These are phyloP conservation scores for Heliothis peltigera DNA, from an alignment of 2,888 invertebrate genomes.

Conservation along the genomic window DNA sequence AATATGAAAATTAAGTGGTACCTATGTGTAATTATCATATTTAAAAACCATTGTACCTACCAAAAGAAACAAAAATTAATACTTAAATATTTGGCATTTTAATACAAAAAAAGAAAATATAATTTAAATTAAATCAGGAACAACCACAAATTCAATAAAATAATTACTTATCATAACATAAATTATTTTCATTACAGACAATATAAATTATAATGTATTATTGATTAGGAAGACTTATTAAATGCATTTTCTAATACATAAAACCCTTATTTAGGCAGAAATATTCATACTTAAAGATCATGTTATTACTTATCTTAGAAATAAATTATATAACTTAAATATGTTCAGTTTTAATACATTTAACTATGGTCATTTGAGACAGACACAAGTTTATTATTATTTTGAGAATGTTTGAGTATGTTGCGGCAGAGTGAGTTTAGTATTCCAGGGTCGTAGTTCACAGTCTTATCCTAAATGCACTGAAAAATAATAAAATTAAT, in stretches of 20 bases:
- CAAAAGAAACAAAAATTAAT: constrained; percentile 44
- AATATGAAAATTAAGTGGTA: too few species aligned
- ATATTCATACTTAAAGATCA: too few species aligned
- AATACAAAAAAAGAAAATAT: constrained; percentile 38
- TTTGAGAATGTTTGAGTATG: constrained; percentile 46
- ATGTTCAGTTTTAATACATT: too few species aligned
- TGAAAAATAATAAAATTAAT: constrained; percentile 76
- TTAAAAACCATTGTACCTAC: too few species aligned
- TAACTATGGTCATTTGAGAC: constrained; percentile 19
- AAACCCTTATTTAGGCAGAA: neutral
- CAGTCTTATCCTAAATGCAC: constrained; percentile 90
- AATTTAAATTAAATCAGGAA: constrained; percentile 35
- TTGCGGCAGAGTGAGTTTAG: constrained; percentile 28
- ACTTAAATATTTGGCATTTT: constrained; percentile 59
- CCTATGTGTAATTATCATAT: neutral
- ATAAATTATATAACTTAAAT: too few species aligned
- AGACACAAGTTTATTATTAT: constrained; percentile 4
- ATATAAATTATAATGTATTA: constrained; percentile 34
- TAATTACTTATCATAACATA: constrained; percentile 14
- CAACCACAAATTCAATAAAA: constrained; percentile 31
- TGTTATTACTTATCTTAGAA: neutral
- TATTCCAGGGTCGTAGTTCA: constrained; percentile 67
- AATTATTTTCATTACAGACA: constrained; percentile 30
- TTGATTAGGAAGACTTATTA: constrained; percentile 52
- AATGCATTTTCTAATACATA: constrained; percentile 19